A percentile compares a stretch with the other conserved stretches of the same genome.
phyloP scores from a whole-genome alignment of 2,113 vertebrate genomes.

The Chloropsis hardwickii region DNA sequence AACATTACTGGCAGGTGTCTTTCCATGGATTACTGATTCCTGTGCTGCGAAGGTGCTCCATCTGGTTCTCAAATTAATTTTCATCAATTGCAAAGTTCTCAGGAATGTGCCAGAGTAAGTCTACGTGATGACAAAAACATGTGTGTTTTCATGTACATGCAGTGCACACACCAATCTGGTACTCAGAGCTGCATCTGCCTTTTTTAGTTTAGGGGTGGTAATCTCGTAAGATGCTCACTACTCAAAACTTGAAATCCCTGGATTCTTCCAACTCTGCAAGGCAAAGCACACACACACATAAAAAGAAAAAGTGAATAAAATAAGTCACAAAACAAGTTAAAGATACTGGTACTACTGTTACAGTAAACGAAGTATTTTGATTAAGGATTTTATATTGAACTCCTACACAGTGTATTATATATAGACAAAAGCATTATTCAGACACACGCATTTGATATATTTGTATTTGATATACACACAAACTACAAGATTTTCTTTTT shows the following conservation, averaged over 20 bases:
- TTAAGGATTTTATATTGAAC: not conserved
- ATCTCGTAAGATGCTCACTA: not conserved
- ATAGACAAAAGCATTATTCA: not conserved
- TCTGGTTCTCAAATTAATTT: conserved; percentile 64
- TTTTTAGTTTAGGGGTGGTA: not conserved
- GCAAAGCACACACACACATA: not conserved
- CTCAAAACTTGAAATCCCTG: conserved; percentile 25
- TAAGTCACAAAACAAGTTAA: not conserved
- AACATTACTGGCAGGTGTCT: conserved; percentile 42
- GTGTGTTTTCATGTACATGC: not conserved
- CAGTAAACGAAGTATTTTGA: not conserved
- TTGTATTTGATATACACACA: not conserved
- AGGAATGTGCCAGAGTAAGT: conserved; percentile 21
- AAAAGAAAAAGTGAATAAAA: not conserved
- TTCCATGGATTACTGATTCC: conserved; percentile 53
- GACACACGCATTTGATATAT: not conserved
- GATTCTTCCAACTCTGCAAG: conserved; percentile 65
- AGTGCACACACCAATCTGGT: not conserved
- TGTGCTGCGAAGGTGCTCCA: conserved; percentile 54
- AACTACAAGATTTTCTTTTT: not conserved
- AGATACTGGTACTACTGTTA: not conserved
- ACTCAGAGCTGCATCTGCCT: conserved; percentile 21
- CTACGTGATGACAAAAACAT: not conserved
- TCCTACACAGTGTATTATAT: not conserved
- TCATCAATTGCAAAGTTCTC: conserved; percentile 66